Evolutionary conservation across 2,113 vertebrate species (phyloP).

Genomic region (Phaethon lepturus): DNA sequence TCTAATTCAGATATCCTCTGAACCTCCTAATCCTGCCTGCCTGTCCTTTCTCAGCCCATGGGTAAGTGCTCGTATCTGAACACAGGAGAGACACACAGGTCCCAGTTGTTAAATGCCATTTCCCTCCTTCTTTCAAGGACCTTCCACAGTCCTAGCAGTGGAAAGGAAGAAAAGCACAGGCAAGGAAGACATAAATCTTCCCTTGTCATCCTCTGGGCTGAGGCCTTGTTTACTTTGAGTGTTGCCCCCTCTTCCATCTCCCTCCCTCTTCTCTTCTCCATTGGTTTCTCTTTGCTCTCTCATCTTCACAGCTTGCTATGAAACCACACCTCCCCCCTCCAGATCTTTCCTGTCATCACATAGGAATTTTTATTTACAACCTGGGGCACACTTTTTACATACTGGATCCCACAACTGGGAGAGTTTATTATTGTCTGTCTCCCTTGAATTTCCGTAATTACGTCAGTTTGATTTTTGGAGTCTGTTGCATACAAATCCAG

Average conservation of each 20-base stretch:
- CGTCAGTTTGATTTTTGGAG: neutral
- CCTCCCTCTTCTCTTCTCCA: neutral
- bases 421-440: neutral
- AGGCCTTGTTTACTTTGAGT: neutral
- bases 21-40: neutral
- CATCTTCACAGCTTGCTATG: neutral
- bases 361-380: neutral
- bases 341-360: neutral
- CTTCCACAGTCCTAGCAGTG: neutral
- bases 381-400: neutral
- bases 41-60: neutral
- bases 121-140: neutral
- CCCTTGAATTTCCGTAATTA: neutral
- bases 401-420: accelerated
- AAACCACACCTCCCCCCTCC: neutral
- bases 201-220: neutral
- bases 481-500: neutral
- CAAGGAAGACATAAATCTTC: constrained; percentile 46
- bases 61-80: neutral
- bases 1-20: neutral
- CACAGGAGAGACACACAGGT: neutral
- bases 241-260: neutral
- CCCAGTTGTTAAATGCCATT: neutral
- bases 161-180: neutral
- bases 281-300: neutral